Percentiles rank a stretch among this genome's conserved stretches.
Evolutionary conservation across 2,113 vertebrate genomes (phyloP).

Genomic region (Deroptyus accipitrinus): DNA sequence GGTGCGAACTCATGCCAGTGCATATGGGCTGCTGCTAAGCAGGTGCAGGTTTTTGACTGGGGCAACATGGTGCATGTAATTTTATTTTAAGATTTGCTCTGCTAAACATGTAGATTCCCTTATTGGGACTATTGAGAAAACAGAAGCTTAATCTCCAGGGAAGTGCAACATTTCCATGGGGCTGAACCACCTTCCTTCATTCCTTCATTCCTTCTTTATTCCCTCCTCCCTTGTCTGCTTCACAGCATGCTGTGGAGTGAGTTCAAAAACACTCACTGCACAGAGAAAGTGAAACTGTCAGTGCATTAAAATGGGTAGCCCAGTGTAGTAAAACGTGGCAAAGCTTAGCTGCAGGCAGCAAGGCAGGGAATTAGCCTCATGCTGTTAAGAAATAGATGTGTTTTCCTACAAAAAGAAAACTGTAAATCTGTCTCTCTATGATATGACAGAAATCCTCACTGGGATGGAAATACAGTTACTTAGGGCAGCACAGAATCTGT

Average conservation of each 20-base stretch:
- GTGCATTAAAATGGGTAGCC: not conserved
- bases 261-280: not conserved
- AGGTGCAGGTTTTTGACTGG: not conserved
- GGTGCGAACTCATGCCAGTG: not conserved
- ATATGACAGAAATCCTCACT: not conserved
- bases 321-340: not conserved
- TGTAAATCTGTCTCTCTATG: not conserved
- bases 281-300: slow-evolving; percentile 38
- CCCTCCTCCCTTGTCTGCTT: not conserved
- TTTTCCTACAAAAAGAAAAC: not conserved
- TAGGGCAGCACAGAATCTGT: not conserved
- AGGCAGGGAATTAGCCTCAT: not conserved
- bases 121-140: slow-evolving; percentile 1
- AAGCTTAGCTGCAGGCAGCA: not conserved
- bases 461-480: not conserved
- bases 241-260: not conserved
- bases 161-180: not conserved
- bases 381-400: slow-evolving; percentile 2
- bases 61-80: not conserved
- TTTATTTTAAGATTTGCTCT: not conserved
- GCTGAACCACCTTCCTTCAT: not conserved
- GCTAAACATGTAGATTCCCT: not conserved
- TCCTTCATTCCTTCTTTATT: not conserved
- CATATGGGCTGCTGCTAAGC: not conserved
- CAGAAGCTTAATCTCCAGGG: not conserved